Base-by-base conservation (phyloP, 2,113 vertebrate species). In the Hippocampus mohnikei region DNA sequence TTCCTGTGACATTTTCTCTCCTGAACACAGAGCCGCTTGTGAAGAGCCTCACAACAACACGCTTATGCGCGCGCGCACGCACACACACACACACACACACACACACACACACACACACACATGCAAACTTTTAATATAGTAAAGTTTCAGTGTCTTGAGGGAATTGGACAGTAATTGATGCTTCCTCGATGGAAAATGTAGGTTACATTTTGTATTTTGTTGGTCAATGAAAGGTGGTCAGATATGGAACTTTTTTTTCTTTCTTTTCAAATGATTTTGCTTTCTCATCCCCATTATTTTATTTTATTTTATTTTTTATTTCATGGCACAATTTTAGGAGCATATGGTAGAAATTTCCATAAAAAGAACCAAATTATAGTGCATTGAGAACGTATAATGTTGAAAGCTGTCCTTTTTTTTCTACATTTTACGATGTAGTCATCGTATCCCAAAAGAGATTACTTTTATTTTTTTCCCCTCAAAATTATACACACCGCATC, bases 91-190 rank as follows among this genome's bases (percentile, higher is more conserved):
- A 16, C 46, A 6, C 40, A 37, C 62, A 62, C 50, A 21, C 67
- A 64, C 53, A 40, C 40, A 11, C 33, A 48, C 20, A 64, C 41
- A 52, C 42, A 69, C 41, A 46, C 62, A 66, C 56, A 23, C 66
- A 63, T 53, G 4, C 29, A 5, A 5, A 33, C 29, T 33, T 41
- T 60, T 18, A 21, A 15, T 84, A 37, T 70, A 40, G 48, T 50
- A 16, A 50, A 69, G 72, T 78, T 72, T 71, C 61, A 7, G 18
- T 16, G 11, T n/a, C 55, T 63, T 72, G 72, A 78, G 72, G 76
- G 81, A 79, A 84, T 52, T 72, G 25, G 81, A 81, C 15, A 1
- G 70, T 33, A 87, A 76, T 68, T 73, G 8, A 84, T 79, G 77
- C 64, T 66, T 42, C 7, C 15, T 50, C 5, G 8, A 42, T 0